phyloP scores from a whole-genome alignment of 1,140 invertebrate genomes.

The Drosophila littoralis region DNA sequence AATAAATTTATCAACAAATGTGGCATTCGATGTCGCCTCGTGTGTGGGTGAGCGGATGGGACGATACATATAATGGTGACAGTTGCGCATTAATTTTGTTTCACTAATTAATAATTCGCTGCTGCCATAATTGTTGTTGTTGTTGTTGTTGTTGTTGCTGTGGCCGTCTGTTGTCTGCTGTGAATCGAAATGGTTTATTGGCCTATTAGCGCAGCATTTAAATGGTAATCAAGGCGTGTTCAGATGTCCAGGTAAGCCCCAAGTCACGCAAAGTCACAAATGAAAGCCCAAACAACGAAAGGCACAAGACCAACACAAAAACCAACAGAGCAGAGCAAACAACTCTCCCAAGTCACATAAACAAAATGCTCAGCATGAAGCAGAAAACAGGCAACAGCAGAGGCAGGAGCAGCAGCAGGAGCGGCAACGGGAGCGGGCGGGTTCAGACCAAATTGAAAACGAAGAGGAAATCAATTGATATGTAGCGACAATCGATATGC shows the following conservation, averaged over 20 bases:
- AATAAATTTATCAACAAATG: conserved; percentile 83
- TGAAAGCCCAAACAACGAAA: conserved; percentile 32
- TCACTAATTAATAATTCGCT: conserved; percentile 82
- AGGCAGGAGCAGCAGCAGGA: not conserved
- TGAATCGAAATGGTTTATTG: conserved; percentile 78
- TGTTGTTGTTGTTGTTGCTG: conserved; percentile 40
- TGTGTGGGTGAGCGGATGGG: conserved; percentile 37
- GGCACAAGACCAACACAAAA: not conserved
- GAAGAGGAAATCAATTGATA: conserved; percentile 81
- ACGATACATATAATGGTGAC: conserved; percentile 67
- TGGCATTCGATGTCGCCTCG: conserved; percentile 46
- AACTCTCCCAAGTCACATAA: conserved; percentile 55
- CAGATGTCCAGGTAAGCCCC: conserved; percentile 61
- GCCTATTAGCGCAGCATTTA: conserved; percentile 82
- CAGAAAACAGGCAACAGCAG: conserved; percentile 4
- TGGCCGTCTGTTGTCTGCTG: conserved; percentile 46
- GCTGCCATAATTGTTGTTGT: conserved; percentile 29
- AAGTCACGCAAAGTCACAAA: conserved; percentile 80
- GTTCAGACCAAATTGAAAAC: conserved; percentile 65
- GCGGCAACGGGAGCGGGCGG: not conserved
- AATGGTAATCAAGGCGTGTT: conserved; percentile 78
- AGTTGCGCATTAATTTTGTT: conserved; percentile 79
- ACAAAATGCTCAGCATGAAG: conserved; percentile 47
- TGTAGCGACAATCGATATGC: conserved; percentile 72
- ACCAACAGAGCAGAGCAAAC: conserved; percentile 42